These are phyloP conservation scores for Brachystomella parvula DNA, from an alignment of 1,140 invertebrate species.

Conservation along the genomic window DNA sequence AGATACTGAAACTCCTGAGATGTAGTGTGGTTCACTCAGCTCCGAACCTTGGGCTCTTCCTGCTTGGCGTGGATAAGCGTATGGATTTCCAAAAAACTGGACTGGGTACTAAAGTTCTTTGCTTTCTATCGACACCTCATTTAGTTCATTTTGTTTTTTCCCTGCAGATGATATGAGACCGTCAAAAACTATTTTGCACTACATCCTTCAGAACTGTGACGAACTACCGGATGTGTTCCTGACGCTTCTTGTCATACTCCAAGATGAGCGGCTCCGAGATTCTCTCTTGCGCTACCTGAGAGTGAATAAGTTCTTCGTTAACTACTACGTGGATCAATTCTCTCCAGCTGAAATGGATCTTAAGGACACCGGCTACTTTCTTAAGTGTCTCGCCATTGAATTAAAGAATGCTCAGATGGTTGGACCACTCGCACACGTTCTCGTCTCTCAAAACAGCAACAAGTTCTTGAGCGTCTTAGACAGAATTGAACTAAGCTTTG, in stretches of 20 bases:
- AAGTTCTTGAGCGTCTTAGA: constrained; percentile 27
- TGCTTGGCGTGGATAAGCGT: constrained; percentile 30
- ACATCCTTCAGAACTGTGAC: constrained; percentile 23
- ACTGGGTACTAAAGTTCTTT: background rate
- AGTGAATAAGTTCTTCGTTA: constrained; percentile 23
- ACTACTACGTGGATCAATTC: constrained; percentile 11
- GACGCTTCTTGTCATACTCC: constrained; percentile 23
- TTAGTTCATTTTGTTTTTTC: constrained; percentile 1
- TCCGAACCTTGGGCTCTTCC: constrained; percentile 31
- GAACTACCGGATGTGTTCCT: constrained; percentile 20
- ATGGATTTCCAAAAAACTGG: constrained; percentile 33
- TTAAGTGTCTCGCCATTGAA: constrained; percentile 32
- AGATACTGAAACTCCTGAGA: constrained; percentile 24
- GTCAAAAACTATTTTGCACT: constrained; percentile 28
- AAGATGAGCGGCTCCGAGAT: constrained; percentile 16
- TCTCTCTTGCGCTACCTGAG: constrained; percentile 23
- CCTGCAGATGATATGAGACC: constrained; percentile 22
- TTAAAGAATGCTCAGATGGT: constrained; percentile 12
- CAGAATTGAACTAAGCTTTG: constrained; percentile 17
- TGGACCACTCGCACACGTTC: constrained; percentile 7
- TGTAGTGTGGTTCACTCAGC: constrained; percentile 24
- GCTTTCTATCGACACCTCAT: background rate
- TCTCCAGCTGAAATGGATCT: background rate
- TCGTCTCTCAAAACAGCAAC: constrained; percentile 9
- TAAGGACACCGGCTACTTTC: constrained; percentile 25